A percentile compares a stretch with the other conserved stretches of the same genome.
These are phyloP conservation scores for Rhinolophus ferrumequinum DNA, from an alignment of 2,113 vertebrate genomes.

Conservation along the genomic window DNA sequence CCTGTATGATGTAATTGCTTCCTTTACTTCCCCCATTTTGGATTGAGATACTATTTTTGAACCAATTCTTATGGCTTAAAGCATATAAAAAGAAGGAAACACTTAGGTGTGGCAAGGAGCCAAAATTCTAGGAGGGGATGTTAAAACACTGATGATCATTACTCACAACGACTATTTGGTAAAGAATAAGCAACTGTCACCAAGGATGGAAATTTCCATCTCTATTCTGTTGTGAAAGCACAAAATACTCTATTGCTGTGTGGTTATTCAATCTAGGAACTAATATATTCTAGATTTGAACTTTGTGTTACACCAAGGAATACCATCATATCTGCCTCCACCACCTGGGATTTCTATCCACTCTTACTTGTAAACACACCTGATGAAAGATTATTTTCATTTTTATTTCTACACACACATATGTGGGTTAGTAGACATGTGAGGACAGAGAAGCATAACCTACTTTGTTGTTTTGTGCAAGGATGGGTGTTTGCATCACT, in stretches of 20 bases:
- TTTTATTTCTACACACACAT: background rate
- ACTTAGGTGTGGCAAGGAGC: background rate
- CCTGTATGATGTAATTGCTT: background rate
- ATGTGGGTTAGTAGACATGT: background rate
- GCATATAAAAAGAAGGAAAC: background rate
- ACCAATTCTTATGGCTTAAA: background rate
- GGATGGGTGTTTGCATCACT: background rate
- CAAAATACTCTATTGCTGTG: background rate
- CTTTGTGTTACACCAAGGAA: background rate
- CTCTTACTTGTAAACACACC: background rate
- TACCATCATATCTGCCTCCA: background rate
- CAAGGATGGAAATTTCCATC: background rate
- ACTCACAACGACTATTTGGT: background rate
- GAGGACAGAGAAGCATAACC: background rate
- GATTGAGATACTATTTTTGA: background rate
- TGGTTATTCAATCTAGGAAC: background rate
- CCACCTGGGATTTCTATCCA: background rate
- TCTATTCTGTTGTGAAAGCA: background rate
- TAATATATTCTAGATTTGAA: background rate
- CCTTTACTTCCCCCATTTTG: background rate
- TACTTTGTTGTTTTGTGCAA: background rate
- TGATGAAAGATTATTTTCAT: background rate
- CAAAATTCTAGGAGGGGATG: background rate
- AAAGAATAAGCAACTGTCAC: background rate
- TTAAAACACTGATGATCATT: background rate